Conservation (phyloP, 2,113 vertebrate genomes). For the Tenebrosternarchus preto region DNA sequence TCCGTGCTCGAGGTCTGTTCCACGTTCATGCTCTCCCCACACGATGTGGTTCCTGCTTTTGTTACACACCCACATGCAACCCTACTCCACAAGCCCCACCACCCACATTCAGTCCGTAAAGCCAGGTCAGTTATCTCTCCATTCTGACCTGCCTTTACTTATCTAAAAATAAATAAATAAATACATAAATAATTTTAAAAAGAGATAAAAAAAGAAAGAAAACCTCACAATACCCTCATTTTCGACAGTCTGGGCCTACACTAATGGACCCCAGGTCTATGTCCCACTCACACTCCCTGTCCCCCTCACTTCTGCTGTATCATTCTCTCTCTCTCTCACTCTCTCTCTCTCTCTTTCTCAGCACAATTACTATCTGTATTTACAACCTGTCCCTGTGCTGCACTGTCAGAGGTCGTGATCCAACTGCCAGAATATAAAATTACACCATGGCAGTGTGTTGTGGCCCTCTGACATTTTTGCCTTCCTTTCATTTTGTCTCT, state of each 20-base stretch:
- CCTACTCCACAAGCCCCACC: no score
- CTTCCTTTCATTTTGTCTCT: slow-evolving; percentile 25
- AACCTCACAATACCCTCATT: no score
- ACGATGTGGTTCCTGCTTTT: no score
- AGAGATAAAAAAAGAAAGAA: no score
- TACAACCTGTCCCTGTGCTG: slow-evolving; percentile 53
- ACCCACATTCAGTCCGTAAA: slow-evolving; percentile 21
- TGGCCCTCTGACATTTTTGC: slow-evolving; percentile 29
- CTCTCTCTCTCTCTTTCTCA: slow-evolving; percentile 29
- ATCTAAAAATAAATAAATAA: slow-evolving; percentile 32
- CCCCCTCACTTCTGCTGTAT: slow-evolving; percentile 47
- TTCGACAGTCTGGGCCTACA: no score
- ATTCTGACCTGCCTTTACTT: slow-evolving; percentile 42
- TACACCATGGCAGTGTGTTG: slow-evolving; percentile 36
- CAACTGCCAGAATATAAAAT: slow-evolving; percentile 51
- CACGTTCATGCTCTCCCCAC: no score
- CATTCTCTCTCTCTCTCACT: slow-evolving; percentile 9
- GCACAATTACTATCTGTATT: slow-evolving; percentile 54
- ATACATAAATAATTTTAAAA: no score
- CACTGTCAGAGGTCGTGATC: slow-evolving; percentile 47
- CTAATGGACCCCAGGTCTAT: no score
- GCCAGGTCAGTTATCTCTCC: slow-evolving; percentile 45
- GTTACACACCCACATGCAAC: no score
- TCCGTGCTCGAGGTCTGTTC: no score
- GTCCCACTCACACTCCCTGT: no score